Conservation (phyloP, 1,140 invertebrate genomes). For the Pseudomyrmex pallidus region DNA sequence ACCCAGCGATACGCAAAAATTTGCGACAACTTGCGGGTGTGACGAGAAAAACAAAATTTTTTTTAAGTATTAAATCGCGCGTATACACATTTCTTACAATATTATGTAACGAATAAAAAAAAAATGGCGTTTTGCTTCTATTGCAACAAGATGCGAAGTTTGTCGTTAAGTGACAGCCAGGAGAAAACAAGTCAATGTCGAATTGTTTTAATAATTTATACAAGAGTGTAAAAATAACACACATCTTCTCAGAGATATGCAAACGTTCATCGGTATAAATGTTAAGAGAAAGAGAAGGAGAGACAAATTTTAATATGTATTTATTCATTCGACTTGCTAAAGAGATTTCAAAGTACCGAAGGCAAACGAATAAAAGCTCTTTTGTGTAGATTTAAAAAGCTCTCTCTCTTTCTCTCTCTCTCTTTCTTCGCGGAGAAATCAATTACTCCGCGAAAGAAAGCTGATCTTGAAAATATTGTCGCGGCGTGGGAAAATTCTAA, state of each 20-base stretch:
- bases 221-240: background rate
- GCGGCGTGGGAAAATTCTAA: background rate
- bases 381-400: background rate
- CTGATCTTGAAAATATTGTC: background rate
- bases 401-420: too few relatives aligned
- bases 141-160: too few relatives aligned
- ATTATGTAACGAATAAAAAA: too few relatives aligned
- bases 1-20: background rate
- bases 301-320: constrained; percentile 20
- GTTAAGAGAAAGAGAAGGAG: background rate
- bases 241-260: too few relatives aligned
- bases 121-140: too few relatives aligned
- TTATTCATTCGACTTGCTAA: constrained; percentile 26
- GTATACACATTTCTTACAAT: background rate
- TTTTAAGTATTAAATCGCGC: too few relatives aligned
- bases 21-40: background rate
- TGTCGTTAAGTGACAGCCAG: too few relatives aligned
- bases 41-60: too few relatives aligned
- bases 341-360: constrained; percentile 13
- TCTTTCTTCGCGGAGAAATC: background rate
- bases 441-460: background rate
- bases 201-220: background rate
- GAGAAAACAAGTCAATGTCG: too few relatives aligned
- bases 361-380: constrained; percentile 3
- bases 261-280: background rate